A percentile compares a stretch with the other conserved stretches of the same genome.
phyloP scores from a whole-genome alignment of 2,113 vertebrate species.

The Paralichthys olivaceus region DNA sequence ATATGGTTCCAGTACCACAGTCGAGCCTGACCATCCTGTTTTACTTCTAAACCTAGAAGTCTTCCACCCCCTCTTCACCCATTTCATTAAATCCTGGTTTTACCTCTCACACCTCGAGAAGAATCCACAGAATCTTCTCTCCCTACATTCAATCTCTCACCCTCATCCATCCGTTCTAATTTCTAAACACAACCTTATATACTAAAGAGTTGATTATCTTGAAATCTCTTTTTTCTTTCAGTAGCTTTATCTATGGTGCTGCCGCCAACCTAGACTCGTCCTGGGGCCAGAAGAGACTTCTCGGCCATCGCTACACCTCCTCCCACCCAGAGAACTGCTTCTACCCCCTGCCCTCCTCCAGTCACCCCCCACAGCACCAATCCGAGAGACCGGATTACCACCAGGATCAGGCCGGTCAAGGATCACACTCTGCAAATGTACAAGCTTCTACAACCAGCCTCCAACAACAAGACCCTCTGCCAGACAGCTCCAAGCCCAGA shows the following conservation, averaged over 20 bases:
- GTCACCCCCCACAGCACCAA: conserved; percentile 33
- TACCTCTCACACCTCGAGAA: not conserved
- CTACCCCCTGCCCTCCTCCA: conserved; percentile 53
- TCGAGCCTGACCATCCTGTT: no score
- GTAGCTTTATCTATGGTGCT: conserved; percentile 32
- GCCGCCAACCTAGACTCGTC: conserved; percentile 48
- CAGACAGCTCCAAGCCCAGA: conserved; percentile 27
- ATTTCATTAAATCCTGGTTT: no score
- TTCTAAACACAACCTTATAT: not conserved
- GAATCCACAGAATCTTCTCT: not conserved
- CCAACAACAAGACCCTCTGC: conserved; percentile 3
- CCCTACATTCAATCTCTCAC: not conserved
- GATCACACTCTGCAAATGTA: not conserved
- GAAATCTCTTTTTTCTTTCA: not conserved
- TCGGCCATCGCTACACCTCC: conserved; percentile 73
- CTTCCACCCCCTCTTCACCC: no score
- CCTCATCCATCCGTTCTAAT: not conserved
- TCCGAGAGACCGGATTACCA: conserved; percentile 23
- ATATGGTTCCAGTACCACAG: no score
- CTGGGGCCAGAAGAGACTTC: conserved; percentile 44
- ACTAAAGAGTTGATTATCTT: not conserved
- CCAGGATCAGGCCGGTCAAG: not conserved
- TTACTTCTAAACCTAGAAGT: no score
- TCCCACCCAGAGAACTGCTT: conserved; percentile 76
- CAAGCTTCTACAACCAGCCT: conserved; percentile 19